phyloP scores from a whole-genome alignment of 2,113 vertebrate species.

The Silurus meridionalis region DNA sequence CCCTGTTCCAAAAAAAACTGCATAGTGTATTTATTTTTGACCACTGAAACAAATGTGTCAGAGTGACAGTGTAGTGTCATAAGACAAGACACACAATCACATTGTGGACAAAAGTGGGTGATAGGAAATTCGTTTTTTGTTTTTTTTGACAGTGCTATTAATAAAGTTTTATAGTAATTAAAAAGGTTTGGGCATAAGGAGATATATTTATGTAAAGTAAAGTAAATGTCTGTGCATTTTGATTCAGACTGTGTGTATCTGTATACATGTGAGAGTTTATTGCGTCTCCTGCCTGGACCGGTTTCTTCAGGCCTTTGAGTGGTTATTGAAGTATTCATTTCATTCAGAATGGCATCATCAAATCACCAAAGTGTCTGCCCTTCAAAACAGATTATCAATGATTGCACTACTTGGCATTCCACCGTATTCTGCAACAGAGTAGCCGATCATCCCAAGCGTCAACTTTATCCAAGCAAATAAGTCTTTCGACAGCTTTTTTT shows the following conservation, averaged over 20 bases:
- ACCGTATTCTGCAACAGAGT: constrained; percentile 31
- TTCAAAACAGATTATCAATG: constrained; percentile 54
- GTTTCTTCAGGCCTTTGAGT: neutral
- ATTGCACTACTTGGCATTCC: constrained; percentile 36
- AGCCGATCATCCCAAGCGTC: constrained; percentile 12
- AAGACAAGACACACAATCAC: neutral
- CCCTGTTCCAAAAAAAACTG: neutral
- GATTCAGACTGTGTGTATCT: neutral
- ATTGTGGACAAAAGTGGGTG: too few relatives aligned
- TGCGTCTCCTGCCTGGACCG: neutral
- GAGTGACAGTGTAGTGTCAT: neutral
- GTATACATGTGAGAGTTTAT: neutral
- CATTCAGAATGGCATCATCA: constrained; percentile 36
- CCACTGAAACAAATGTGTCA: constrained; percentile 19
- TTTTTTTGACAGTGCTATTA: neutral
- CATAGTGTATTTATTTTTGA: constrained; percentile 1
- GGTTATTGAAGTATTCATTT: constrained; percentile 36
- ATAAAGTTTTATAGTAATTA: neutral
- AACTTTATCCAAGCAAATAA: constrained; percentile 4
- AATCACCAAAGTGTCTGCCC: constrained; percentile 44
- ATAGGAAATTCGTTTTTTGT: neutral
- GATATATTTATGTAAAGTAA: neutral
- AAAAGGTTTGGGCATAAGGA: neutral
- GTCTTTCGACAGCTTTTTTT: neutral
- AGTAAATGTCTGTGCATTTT: neutral